Evolutionary conservation across 2,113 vertebrate genomes (phyloP).

Genomic region (Erpornis zantholeuca): DNA sequence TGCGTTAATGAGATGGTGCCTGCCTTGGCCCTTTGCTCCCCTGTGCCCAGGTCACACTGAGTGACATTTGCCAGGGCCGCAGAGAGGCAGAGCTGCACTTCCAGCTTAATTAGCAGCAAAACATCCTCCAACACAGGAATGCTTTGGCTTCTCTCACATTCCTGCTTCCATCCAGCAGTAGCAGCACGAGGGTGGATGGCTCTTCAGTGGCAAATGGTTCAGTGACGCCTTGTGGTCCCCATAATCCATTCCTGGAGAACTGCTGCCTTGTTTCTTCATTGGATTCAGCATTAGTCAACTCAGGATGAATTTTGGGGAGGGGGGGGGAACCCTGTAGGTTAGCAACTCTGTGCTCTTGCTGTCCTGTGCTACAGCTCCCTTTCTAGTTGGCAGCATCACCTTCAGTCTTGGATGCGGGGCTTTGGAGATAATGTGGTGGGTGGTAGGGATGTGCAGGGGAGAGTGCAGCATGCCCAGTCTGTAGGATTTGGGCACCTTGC

Average conservation of each 20-base stretch:
- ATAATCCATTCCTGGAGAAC: neutral
- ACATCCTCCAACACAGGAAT: neutral
- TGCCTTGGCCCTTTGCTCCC: neutral
- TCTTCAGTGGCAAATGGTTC: neutral
- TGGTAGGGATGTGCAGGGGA: neutral
- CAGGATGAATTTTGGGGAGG: neutral
- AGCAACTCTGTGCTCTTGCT: neutral
- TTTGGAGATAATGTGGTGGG: neutral
- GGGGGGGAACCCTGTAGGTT: rapidly evolving
- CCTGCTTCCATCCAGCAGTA: neutral
- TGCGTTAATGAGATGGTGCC: neutral
- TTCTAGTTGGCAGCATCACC: neutral
- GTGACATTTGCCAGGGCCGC: neutral
- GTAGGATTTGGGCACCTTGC: neutral
- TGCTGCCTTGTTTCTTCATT: neutral
- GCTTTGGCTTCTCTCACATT: neutral
- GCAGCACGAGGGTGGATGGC: rapidly evolving
- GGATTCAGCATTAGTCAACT: neutral
- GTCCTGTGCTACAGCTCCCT: neutral
- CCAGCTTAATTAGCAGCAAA: neutral
- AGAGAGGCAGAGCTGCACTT: neutral
- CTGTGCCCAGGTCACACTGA: neutral
- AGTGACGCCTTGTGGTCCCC: neutral
- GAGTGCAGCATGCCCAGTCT: neutral
- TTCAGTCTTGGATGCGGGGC: neutral